Conservation (phyloP, 2,888 invertebrate genomes). For the Nudaria mundana region DNA sequence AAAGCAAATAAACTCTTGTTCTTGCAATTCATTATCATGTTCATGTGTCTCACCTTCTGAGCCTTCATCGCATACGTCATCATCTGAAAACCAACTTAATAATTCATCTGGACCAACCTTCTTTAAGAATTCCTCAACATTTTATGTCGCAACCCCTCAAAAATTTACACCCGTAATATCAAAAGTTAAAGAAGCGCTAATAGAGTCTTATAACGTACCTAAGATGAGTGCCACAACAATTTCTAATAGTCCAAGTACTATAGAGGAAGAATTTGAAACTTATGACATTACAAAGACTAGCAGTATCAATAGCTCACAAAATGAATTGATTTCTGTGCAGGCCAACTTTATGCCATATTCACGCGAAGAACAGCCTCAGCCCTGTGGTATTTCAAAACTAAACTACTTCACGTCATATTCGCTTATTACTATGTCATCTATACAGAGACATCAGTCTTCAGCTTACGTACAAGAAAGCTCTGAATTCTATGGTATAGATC, state of each 20-base stretch:
- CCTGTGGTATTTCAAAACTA: background rate
- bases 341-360: background rate
- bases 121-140: slow-evolving; percentile 1
- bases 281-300: background rate
- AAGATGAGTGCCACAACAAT: background rate
- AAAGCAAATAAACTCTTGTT: background rate
- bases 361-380: background rate
- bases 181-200: background rate
- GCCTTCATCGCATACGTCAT: background rate
- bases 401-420: background rate
- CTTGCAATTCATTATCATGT: background rate
- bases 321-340: background rate
- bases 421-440: background rate
- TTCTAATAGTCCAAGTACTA: background rate
- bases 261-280: background rate
- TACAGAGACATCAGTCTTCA: too few relatives aligned
- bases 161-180: background rate
- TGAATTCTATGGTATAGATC: background rate
- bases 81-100: background rate
- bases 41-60: background rate
- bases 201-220: background rate
- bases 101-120: background rate
- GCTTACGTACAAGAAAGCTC: background rate
- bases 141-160: background rate
- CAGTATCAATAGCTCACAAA: background rate